Evolutionary conservation across 2,888 invertebrate genomes (phyloP).

Genomic region (Clepsis dumicolana): DNA sequence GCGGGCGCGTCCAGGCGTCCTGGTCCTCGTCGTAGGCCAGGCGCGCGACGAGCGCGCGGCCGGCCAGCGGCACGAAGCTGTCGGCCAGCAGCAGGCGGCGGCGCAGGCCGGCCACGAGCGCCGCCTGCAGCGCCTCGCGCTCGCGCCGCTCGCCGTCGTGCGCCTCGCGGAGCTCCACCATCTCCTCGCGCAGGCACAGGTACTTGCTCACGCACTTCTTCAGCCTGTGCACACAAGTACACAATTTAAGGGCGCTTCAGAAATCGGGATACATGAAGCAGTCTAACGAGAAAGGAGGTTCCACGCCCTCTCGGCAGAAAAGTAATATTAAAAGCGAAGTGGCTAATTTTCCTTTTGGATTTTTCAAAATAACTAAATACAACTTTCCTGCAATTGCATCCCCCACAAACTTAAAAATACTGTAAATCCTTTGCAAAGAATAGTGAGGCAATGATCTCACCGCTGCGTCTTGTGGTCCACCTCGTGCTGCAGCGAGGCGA

Average conservation of each 20-base stretch:
- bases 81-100: conserved; percentile 95
- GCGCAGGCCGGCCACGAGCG: conserved; percentile 94
- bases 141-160: conserved; percentile 97
- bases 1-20: conserved; percentile 69
- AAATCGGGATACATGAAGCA: too few species aligned
- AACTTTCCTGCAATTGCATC: too few species aligned
- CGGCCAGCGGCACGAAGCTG: conserved; percentile 92
- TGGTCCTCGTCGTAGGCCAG: conserved; percentile 70
- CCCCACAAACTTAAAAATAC: too few species aligned
- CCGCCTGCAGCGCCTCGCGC: conserved; percentile 93
- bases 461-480: conserved; percentile 97
- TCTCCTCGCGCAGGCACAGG: conserved; percentile 85
- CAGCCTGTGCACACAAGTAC: conserved; percentile 85
- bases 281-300: too few species aligned
- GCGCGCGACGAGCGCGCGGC: conserved; percentile 62
- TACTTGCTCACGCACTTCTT: conserved; percentile 96
- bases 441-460: conserved; percentile 49
- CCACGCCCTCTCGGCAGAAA: too few species aligned
- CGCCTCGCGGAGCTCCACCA: conserved; percentile 88
- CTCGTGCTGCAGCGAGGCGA: conserved; percentile 91
- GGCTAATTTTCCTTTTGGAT: too few species aligned
- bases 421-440: too few species aligned
- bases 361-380: too few species aligned
- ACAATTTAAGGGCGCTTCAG: too few species aligned
- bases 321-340: too few species aligned